These are phyloP conservation scores for Chaenodraco wilsoni DNA, from an alignment of 2,797 vertebrate genomes.

Conservation along the genomic window DNA sequence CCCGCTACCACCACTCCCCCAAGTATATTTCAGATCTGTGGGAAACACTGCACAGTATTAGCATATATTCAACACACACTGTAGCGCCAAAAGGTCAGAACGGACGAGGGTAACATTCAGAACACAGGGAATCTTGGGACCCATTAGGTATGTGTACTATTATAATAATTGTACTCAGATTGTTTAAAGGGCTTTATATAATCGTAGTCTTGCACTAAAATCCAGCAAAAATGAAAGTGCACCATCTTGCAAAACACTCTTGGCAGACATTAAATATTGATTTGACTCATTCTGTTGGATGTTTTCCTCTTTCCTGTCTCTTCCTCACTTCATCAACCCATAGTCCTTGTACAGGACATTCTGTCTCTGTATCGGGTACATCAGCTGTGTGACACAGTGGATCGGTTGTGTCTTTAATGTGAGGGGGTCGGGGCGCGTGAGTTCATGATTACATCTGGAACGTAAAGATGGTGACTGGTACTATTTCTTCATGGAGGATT, in stretches of 20 bases:
- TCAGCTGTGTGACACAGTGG: conserved; percentile 38
- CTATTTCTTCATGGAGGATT: neutral
- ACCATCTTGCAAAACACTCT: neutral
- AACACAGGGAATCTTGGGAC: neutral
- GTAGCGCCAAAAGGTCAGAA: neutral
- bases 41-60: neutral
- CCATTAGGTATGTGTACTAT: neutral
- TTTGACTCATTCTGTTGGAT: conserved; percentile 20
- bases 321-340: conserved; percentile 23
- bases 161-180: neutral
- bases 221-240: neutral
- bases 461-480: conserved; percentile 1
- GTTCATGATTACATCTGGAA: conserved; percentile 23
- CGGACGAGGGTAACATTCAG: neutral
- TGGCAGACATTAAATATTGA: conserved; percentile 24
- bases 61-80: neutral
- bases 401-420: conserved; percentile 24
- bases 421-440: conserved; percentile 13
- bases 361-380: conserved; percentile 44
- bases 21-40: too few relatives aligned
- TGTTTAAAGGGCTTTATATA: neutral
- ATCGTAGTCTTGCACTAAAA: conserved; percentile 8
- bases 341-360: conserved; percentile 45
- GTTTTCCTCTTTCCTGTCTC: conserved; percentile 19
- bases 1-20: too few relatives aligned